Evolutionary conservation across 2,797 vertebrate genomes (phyloP), one percentile per base, ranked within the genome.

Genomic region (Gallinago stenura): DNA sequence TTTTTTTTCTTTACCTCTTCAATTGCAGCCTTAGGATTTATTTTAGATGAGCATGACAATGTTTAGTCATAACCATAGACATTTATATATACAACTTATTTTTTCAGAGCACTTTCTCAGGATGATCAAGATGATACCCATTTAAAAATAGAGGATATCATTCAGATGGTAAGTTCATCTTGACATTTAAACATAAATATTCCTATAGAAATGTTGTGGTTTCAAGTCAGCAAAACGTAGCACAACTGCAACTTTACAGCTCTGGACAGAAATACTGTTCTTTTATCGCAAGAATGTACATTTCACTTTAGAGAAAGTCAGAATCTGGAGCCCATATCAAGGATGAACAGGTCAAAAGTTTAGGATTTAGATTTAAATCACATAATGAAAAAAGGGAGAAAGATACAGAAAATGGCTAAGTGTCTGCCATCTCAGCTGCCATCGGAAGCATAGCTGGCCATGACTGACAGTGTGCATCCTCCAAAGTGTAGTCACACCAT

Each of bases 41-140:
- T 68, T 85, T 75, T 61, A 70, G 15, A 56, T 73, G 71, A 93
- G 41, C 7, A 1, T 31, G 16, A 37, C 48, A 37, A 75, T 62
- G 12, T 39, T 72, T 73, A 58, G 33, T 75, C 35, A 51, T 45
- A 58, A 19, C 18, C 4, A 15, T 3, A 41, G 20, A 4, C 33
- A 45, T 7, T 73, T 76, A 54, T 69, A 90, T 66, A 94, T 69
- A 12, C 56, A 83, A 25, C 64, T 87, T 93, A 70, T 76, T 96
- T 90, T 97, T 89, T 62, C 95, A 99, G 99, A 95, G 98, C 98
- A 76, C 98, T 99, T 97, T 99, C 99, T 97, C 99, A 99, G 93
- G 99, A 99, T 56, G 99, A 99, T 90, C 99, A 99, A 96, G 99
- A 99, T 18, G 99, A 99, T 68, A 98, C 98, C 51, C 99, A 99